Evolutionary conservation across 2,797 vertebrate genomes (phyloP).

Genomic region (Limnodromus scolopaceus): DNA sequence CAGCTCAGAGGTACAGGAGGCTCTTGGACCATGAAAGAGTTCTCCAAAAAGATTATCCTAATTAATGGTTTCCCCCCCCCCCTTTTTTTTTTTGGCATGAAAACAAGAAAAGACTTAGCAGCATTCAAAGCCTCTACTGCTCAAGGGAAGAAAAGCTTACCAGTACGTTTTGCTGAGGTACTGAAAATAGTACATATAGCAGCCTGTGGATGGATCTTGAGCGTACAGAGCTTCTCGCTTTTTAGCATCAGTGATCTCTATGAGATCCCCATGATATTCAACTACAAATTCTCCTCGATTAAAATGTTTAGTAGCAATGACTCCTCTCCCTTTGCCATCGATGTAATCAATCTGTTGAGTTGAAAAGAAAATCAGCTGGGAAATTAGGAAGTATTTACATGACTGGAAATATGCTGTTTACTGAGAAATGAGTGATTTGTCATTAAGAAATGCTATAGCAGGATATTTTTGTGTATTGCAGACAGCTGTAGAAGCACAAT

Average conservation of each 20-base stretch:
- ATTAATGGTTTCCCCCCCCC: not conserved
- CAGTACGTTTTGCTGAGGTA: constrained; percentile 92
- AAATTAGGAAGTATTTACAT: not conserved
- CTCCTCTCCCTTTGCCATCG: constrained; percentile 93
- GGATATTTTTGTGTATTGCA: not conserved
- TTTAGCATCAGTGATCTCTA: constrained; percentile 92
- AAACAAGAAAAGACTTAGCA: not conserved
- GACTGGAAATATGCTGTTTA: not conserved
- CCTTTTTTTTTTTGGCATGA: not conserved
- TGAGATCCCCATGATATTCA: constrained; percentile 97
- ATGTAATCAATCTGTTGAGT: constrained; percentile 88
- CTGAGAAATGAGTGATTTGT: not conserved
- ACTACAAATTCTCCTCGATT: constrained; percentile 94
- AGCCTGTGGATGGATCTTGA: constrained; percentile 90
- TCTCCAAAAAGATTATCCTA: not conserved
- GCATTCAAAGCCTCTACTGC: not conserved
- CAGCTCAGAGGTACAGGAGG: not conserved
- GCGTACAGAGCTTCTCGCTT: constrained; percentile 86
- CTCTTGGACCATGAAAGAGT: not conserved
- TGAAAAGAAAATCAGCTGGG: not conserved
- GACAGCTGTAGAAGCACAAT: not conserved
- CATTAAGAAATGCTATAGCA: not conserved
- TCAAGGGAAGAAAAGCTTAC: constrained; percentile 77
- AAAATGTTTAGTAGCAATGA: constrained; percentile 91
- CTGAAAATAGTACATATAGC: constrained; percentile 99